Evolutionary conservation across 53 echinoderm and acorn worm species (phyloP).

Genomic region (Echinarachnius parma): DNA sequence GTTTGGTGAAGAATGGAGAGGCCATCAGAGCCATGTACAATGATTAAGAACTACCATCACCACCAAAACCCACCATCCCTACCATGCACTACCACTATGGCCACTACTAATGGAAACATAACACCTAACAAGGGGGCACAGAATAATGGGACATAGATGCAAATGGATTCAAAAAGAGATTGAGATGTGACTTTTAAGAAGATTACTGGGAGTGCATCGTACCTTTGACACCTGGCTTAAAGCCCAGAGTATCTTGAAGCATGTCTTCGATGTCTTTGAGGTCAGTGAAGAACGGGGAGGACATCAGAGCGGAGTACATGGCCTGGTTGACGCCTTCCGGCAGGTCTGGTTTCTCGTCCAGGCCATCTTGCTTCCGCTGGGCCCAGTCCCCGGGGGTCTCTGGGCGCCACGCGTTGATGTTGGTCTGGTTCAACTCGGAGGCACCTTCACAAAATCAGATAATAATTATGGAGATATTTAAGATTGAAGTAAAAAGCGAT

Average conservation of each 20-base stretch:
- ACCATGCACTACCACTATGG: too few species aligned
- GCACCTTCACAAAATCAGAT: too few species aligned
- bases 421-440: conserved; percentile 82
- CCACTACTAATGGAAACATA: too few species aligned
- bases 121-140: too few species aligned
- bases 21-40: conserved; percentile 75
- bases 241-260: conserved; percentile 74
- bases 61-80: too few species aligned
- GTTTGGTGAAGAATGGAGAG: conserved; percentile 84
- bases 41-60: too few species aligned
- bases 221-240: conserved; percentile 96
- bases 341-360: conserved; percentile 56
- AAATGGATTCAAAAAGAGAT: too few species aligned
- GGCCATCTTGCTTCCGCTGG: conserved; percentile 67
- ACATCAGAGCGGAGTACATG: conserved; percentile 72
- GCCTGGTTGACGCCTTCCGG: conserved; percentile 75
- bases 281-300: conserved; percentile 85
- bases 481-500: too few species aligned
- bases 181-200: too few species aligned
- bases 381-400: conserved; percentile 88
- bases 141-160: too few species aligned
- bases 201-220: background rate
- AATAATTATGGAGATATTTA: too few species aligned
- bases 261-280: conserved; percentile 96
- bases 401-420: conserved; percentile 63